Base-by-base conservation (phyloP, 1,140 invertebrate genomes). In the Tribolium madens region DNA sequence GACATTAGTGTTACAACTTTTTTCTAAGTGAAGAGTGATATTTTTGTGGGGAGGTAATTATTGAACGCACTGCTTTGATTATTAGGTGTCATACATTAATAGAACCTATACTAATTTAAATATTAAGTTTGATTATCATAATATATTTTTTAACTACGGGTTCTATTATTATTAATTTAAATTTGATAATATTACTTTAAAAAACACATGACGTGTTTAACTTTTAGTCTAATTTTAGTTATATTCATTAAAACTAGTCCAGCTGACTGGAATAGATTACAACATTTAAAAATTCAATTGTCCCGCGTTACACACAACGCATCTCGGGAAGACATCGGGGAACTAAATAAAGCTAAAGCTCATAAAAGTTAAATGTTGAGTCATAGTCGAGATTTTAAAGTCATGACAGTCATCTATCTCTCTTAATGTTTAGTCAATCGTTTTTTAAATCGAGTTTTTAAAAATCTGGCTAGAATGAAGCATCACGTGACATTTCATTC, bases 371-470 rank as follows among this genome's bases (percentile, higher is more conserved):
- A 80, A 80, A 80, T 80, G 75, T 80, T 80, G 79, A 80, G 79
- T 80, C 69, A 50, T 15, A 69, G 21, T 75, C 53, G 46, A 36
- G 46, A 14, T 42, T 15, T 72, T 76, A 79, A 71, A 73, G 71
- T 75, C 50, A 75, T 80, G 81, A 82, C 80, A 83, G 81, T 81
- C 81, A 82, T 82, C 82, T 83, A 83, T 83, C 82, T 83, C 82
- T 83, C 82, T 83, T 83, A 81, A 82, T 78, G 18, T 47, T 79
- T 78, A 79, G 57, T 68, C 68, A 31, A 60, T 82, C 77, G 75
- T 31, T 78, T 80, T 77, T 76, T n/a, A n/a, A 50, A 18, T 14
- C 1, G 10, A 10, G 12, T 36, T 2, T 71, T 71, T 64, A 33
- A 64, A 64, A 33, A 31, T 15, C n/a, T 33, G 57, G 26, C 57